Conservation (phyloP, 2,888 invertebrate genomes). For the Heteromurus nitidus region DNA sequence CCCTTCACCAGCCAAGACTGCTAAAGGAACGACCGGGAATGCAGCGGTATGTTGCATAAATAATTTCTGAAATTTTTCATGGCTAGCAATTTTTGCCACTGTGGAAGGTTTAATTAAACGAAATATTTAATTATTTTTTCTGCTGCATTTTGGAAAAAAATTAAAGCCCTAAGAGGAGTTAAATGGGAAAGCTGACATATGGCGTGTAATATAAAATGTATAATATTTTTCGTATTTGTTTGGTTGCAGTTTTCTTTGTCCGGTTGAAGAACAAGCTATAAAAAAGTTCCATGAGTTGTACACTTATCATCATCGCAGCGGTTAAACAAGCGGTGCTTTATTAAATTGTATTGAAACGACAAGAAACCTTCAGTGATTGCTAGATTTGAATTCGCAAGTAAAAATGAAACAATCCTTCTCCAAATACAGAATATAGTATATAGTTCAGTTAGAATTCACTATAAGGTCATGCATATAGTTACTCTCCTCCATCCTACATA, state of each 20-base stretch:
- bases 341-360: not conserved
- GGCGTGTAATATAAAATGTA: not conserved
- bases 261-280: slow-evolving; percentile 30
- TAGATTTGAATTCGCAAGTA: slow-evolving; percentile 37
- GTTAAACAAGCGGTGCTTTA: slow-evolving; percentile 49
- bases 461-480: too few relatives aligned
- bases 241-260: slow-evolving; percentile 57
- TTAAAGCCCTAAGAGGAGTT: slow-evolving; percentile 52
- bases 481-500: too few relatives aligned
- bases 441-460: too few relatives aligned
- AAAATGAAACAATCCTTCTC: slow-evolving; percentile 30
- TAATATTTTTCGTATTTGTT: not conserved
- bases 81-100: not conserved
- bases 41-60: slow-evolving; percentile 50
- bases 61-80: not conserved
- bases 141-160: slow-evolving; percentile 33
- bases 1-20: slow-evolving; percentile 71
- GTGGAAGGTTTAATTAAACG: not conserved
- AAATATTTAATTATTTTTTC: not conserved
- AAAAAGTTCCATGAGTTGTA: not conserved
- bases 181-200: not conserved
- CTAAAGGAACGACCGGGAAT: slow-evolving; percentile 69
- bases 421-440: slow-evolving; percentile 33
- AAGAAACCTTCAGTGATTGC: slow-evolving; percentile 33
- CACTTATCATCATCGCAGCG: slow-evolving; percentile 26